phyloP scores from a whole-genome alignment of 2,797 vertebrate species.

The Takifugu rubripes region DNA sequence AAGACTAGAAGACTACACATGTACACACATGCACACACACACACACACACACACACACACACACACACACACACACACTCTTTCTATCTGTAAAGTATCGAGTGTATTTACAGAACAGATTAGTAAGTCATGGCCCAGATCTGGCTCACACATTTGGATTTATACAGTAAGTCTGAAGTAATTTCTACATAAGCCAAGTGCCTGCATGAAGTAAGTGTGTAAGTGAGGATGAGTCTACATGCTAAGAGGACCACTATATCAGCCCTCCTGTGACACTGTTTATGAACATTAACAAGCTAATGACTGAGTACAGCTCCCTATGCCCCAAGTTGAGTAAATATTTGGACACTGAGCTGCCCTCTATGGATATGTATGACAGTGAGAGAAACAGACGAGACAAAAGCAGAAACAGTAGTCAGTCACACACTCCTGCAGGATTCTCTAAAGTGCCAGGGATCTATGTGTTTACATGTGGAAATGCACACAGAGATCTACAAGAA shows the following conservation, averaged over 20 bases:
- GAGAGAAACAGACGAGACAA: constrained; percentile 49
- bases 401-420: constrained; percentile 37
- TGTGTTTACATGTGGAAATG: constrained; percentile 34
- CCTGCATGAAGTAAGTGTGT: constrained; percentile 9
- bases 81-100: neutral
- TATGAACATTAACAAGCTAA: constrained; percentile 75
- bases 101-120: constrained; percentile 21
- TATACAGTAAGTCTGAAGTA: constrained; percentile 19
- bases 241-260: constrained; percentile 65
- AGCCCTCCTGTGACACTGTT: constrained; percentile 66
- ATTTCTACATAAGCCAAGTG: constrained; percentile 25
- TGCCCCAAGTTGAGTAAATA: constrained; percentile 74
- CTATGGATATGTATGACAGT: constrained; percentile 46
- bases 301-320: constrained; percentile 63
- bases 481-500: constrained; percentile 12
- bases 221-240: constrained; percentile 8
- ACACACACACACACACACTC: neutral
- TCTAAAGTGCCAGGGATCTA: constrained; percentile 30
- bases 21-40: constrained; percentile 1
- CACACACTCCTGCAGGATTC: constrained; percentile 17
- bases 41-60: constrained; percentile 1
- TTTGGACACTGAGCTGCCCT: constrained; percentile 67
- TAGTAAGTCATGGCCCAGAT: neutral
- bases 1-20: constrained; percentile 1
- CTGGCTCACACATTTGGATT: constrained; percentile 27